Conservation (phyloP, 1,140 invertebrate species). For the Eurosta solidaginis region DNA sequence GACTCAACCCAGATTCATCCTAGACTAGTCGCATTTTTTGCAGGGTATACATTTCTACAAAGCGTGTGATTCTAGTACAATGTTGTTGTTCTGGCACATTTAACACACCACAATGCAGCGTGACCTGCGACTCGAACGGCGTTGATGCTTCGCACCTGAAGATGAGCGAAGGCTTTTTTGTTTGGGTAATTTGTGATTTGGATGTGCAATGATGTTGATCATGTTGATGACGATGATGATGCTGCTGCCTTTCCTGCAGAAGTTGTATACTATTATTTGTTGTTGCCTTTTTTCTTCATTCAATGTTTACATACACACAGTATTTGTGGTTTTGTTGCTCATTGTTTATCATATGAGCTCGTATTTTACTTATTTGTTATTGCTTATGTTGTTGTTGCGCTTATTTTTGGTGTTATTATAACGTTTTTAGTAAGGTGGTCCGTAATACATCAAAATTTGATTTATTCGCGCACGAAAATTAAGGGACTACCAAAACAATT, state of each 20-base stretch:
- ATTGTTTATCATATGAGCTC: background rate
- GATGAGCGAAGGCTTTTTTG: background rate
- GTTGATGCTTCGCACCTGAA: background rate
- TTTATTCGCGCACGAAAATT: slow-evolving; percentile 14
- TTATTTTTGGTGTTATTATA: background rate
- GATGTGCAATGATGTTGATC: background rate
- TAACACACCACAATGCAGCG: background rate
- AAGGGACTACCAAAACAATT: background rate
- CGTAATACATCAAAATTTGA: slow-evolving; percentile 24
- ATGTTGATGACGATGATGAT: too few species aligned
- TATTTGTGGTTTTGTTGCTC: background rate
- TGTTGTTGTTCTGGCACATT: background rate
- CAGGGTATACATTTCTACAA: too few species aligned
- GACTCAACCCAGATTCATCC: too few species aligned
- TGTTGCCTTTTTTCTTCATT: background rate
- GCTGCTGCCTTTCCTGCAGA: background rate
- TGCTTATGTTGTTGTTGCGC: background rate
- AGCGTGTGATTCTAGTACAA: too few species aligned
- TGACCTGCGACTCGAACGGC: background rate
- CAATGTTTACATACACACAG: background rate
- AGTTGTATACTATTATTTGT: background rate
- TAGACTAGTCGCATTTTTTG: too few species aligned
- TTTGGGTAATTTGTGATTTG: slow-evolving; percentile 17
- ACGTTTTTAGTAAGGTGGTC: slow-evolving; percentile 8
- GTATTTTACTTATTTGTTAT: background rate